Conservation (phyloP, 2,888 invertebrate species). For the Caenorhabditis zanzibari region DNA sequence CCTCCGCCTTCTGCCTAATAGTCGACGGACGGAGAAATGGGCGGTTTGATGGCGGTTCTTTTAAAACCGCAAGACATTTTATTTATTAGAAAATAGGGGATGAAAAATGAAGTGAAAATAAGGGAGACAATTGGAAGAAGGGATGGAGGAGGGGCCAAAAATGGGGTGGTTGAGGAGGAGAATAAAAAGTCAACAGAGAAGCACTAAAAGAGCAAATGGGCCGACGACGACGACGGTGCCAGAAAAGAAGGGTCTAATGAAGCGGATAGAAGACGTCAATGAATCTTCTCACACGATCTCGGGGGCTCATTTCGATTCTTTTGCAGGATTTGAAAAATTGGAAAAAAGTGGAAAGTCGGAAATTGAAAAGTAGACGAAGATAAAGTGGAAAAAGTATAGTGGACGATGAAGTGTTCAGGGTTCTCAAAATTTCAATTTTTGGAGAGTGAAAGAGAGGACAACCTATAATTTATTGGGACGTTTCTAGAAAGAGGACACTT, state of each 20-base stretch:
- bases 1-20: conserved; percentile 32
- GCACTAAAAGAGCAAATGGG: conserved; percentile 50
- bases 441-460: conserved; percentile 7
- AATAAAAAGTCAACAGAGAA: conserved; percentile 37
- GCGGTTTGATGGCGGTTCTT: conserved; percentile 53
- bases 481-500: neutral
- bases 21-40: conserved; percentile 40
- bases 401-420: neutral
- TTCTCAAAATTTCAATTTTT: conserved; percentile 18
- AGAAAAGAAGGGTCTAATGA: conserved; percentile 53
- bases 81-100: conserved; percentile 57
- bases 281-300: conserved; percentile 51
- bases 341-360: conserved; percentile 1
- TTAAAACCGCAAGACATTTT: conserved; percentile 58
- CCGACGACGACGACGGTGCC: neutral
- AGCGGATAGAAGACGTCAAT: conserved; percentile 37
- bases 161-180: neutral
- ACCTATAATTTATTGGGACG: conserved; percentile 43
- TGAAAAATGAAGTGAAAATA: neutral
- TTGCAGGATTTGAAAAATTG: conserved; percentile 24
- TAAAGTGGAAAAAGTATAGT: conserved; percentile 3
- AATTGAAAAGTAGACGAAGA: neutral
- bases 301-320: conserved; percentile 19
- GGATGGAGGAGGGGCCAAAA: neutral
- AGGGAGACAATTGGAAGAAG: conserved; percentile 16